Evolutionary conservation across 2,113 vertebrate genomes (phyloP).

Genomic region (Ciconia stormi): DNA sequence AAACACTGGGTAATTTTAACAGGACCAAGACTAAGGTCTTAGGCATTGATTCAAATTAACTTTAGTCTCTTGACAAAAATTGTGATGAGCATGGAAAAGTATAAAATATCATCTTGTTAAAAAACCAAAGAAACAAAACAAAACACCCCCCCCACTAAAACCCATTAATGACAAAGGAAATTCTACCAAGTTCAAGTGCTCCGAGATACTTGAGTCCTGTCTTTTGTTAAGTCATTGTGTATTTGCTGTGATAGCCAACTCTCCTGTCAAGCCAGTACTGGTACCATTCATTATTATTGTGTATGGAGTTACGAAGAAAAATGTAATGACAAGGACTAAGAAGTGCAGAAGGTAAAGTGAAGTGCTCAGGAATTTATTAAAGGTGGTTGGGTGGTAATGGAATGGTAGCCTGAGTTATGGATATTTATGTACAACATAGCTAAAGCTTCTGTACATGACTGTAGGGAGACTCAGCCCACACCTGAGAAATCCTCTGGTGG

Average conservation of each 20-base stretch:
- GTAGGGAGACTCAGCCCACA: neutral
- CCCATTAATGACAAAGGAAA: neutral
- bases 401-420: neutral
- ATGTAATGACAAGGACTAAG: neutral
- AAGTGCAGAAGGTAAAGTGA: neutral
- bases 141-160: neutral
- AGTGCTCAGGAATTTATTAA: neutral
- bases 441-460: neutral
- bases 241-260: neutral
- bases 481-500: neutral
- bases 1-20: neutral
- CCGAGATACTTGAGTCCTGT: neutral
- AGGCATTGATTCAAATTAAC: neutral
- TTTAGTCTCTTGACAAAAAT: slow-evolving; percentile 28
- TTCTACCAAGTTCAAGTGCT: neutral
- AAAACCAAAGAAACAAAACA: neutral
- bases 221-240: neutral
- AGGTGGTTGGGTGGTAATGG: neutral
- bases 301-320: neutral
- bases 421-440: neutral
- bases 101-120: neutral
- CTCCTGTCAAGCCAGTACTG: neutral
- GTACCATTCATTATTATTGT: neutral
- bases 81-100: neutral
- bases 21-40: neutral